Evolutionary conservation across 2,888 invertebrate species (phyloP).

Genomic region (Podabrus alpinus): DNA sequence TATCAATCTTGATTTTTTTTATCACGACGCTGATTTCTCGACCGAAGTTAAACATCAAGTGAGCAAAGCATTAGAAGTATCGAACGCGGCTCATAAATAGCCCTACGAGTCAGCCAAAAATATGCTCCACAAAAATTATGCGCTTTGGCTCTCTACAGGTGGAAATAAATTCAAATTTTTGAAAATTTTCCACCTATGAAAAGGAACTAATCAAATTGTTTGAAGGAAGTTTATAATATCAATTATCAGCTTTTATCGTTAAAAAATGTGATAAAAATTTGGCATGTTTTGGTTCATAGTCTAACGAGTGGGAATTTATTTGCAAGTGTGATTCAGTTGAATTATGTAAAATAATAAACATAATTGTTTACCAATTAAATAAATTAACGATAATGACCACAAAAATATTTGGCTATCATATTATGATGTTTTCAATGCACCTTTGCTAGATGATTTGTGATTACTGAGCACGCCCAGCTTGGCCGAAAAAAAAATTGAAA

Average conservation of each 20-base stretch:
- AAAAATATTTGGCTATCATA: not conserved
- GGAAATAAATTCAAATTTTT: no score
- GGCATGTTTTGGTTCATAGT: not conserved
- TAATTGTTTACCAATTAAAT: not conserved
- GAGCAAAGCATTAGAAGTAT: not conserved
- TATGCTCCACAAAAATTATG: not conserved
- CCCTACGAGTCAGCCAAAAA: not conserved
- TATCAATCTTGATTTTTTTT: not conserved
- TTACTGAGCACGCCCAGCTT: no score
- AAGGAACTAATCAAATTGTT: not conserved
- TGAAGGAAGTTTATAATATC: no score
- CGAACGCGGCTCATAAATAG: not conserved
- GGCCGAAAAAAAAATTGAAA: no score
- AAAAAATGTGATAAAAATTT: not conserved
- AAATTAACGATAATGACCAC: not conserved
- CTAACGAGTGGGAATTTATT: not conserved
- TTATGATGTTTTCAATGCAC: not conserved
- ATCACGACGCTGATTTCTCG: not conserved
- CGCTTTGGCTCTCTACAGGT: not conserved
- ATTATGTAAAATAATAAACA: not conserved
- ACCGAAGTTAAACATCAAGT: not conserved
- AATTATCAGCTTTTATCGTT: no score
- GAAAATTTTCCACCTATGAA: no score
- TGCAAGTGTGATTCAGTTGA: not conserved
- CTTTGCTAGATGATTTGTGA: no score